Evolutionary conservation across 2,888 invertebrate genomes (phyloP).

Genomic region (Microplitis manilae): DNA sequence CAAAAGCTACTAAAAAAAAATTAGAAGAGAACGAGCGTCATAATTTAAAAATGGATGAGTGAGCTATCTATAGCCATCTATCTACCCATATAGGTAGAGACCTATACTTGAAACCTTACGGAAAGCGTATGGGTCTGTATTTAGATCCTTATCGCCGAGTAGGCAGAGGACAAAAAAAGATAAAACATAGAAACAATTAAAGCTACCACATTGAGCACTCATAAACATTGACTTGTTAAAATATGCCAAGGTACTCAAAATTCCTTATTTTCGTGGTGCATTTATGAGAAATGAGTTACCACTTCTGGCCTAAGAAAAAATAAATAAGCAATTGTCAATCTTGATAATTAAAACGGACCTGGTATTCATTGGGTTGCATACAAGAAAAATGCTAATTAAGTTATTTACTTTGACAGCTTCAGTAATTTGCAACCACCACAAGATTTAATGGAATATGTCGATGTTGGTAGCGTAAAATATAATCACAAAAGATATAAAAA

Average conservation of each 20-base stretch:
- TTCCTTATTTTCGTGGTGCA: conserved; percentile 55
- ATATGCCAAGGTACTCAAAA: conserved; percentile 43
- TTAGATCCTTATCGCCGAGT: background rate
- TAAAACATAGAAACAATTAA: background rate
- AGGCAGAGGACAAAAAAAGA: background rate
- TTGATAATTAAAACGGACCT: conserved; percentile 43
- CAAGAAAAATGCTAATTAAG: conserved; percentile 36
- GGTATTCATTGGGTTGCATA: conserved; percentile 55
- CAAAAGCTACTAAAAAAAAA: conserved; percentile 57
- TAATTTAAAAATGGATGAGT: conserved; percentile 61
- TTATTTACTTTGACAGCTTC: conserved; percentile 49
- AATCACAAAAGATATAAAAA: conserved; percentile 46
- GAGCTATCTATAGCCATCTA: no score
- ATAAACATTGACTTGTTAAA: conserved; percentile 55
- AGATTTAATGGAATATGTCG: conserved; percentile 9
- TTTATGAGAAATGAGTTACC: conserved; percentile 53
- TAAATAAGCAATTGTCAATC: conserved; percentile 42
- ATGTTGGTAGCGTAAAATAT: conserved; percentile 26
- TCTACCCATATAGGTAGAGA: no score
- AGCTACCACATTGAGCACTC: conserved; percentile 48
- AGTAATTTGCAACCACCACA: conserved; percentile 44
- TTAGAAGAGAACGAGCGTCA: conserved; percentile 60
- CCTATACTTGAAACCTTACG: conserved; percentile 38
- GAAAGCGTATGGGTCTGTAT: background rate
- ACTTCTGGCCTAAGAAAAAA: conserved; percentile 23